Evolutionary conservation across 37 sponge, comb jelly and placozoan genomes (phyloP), one percentile per base, ranked within the genome.

Genomic region (Aphrocallistes beatrix): DNA sequence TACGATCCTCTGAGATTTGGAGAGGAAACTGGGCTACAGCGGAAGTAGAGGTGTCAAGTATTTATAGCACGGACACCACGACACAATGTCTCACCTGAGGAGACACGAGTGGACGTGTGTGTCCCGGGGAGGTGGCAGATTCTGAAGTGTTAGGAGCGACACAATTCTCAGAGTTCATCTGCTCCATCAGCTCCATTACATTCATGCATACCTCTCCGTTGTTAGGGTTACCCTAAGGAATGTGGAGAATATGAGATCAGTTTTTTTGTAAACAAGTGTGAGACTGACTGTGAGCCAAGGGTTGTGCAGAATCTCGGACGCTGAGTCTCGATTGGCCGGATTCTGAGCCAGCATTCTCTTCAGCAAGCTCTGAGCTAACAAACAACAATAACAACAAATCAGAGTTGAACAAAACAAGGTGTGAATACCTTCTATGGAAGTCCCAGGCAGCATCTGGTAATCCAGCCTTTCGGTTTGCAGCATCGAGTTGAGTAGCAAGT

Each of bases 291-390:
- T 60, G 10, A 60, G 10, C 75, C 75, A 60, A 19, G 75, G 75
- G 75, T 60, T 13, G 75, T 19, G 75, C n/a, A 13, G 8, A 60
- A 60, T 28, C n/a, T 60, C 75, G 34, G 28, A 25, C 8, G 75
- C 75, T 60, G 75, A 60, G 75, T 60, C 75, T 13, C 75, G 75
- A 60, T 60, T 60, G 34, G 75, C 75, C 34, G 75, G 75, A 60
- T 60, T 60, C 3, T 19, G 21, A 32, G 75, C n/a, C n/a, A 60
- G 75, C 75, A 60, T 60, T 60, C 75, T 60, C 34, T 60, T 60
- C 34, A 60, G n/a, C 75, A 60, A 60, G n/a, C n/a, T 13, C 75
- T 60, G 75, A 60, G 75, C 75, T 60, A 60, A 60, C 10, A 19
- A 60, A 47, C 13, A 13, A 47, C 49, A 47, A 47, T 21, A 21